Evolutionary conservation across 2,113 vertebrate genomes (phyloP).

Genomic region (Equus przewalskii): DNA sequence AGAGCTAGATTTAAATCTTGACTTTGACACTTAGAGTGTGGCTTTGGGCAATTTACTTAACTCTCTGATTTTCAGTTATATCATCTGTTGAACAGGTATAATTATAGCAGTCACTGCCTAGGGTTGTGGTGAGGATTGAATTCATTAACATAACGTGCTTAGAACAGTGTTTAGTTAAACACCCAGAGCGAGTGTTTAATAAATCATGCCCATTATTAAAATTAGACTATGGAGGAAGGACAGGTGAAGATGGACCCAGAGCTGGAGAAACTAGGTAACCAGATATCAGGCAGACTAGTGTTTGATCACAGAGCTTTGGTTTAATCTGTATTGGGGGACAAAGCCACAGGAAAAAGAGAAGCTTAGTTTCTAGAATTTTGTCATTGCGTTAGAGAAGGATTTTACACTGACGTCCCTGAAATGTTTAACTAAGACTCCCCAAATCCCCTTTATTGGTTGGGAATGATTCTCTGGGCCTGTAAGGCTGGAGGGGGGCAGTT

Average conservation of each 20-base stretch:
- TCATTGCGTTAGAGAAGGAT: neutral
- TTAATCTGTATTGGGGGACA: neutral
- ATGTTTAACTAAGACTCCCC: neutral
- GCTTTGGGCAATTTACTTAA: neutral
- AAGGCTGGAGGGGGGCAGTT: neutral
- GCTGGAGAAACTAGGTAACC: neutral
- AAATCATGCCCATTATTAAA: neutral
- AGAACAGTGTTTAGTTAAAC: neutral
- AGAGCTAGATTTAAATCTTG: neutral
- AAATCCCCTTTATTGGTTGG: neutral
- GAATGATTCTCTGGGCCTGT: neutral
- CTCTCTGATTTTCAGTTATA: neutral
- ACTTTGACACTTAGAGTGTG: neutral
- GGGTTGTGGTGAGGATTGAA: neutral
- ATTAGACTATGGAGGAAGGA: neutral
- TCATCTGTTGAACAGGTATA: neutral
- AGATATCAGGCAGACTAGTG: neutral
- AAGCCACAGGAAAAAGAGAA: neutral
- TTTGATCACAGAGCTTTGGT: neutral
- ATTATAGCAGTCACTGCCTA: neutral
- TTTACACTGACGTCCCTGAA: neutral
- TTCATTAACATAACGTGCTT: neutral
- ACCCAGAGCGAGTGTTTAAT: neutral
- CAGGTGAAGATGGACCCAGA: neutral
- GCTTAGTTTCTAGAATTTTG: slow-evolving; percentile 13